Percentiles rank a stretch among this genome's conserved stretches.
Evolutionary conservation across 2,797 vertebrate species (phyloP).

Genomic region (Fundulus diaphanus): DNA sequence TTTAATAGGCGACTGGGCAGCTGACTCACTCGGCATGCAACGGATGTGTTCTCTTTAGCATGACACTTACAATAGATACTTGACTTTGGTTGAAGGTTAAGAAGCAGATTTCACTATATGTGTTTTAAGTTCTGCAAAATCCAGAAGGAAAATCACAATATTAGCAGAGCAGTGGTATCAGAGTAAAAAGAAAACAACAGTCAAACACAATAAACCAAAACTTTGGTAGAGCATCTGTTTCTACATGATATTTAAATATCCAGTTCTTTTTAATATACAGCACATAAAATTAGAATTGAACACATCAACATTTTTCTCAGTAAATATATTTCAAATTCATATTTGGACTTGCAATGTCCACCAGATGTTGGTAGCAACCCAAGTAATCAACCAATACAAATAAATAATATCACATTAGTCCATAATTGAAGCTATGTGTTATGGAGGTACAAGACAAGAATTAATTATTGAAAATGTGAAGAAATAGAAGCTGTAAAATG

Average conservation of each 20-base stretch:
- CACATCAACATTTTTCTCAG: too few relatives aligned
- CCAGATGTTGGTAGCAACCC: too few relatives aligned
- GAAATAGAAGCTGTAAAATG: neutral
- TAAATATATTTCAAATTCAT: too few relatives aligned
- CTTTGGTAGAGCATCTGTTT: neutral
- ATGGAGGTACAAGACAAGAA: neutral
- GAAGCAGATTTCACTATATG: slow-evolving; percentile 5
- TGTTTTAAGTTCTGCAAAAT: slow-evolving; percentile 1
- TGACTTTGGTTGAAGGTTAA: slow-evolving; percentile 49
- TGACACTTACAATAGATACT: slow-evolving; percentile 57
- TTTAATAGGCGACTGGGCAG: slow-evolving; percentile 53
- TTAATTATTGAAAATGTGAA: neutral
- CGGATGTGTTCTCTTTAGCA: slow-evolving; percentile 56
- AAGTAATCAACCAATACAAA: too few relatives aligned
- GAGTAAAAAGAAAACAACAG: neutral
- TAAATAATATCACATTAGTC: too few relatives aligned
- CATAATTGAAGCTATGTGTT: neutral
- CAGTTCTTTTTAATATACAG: too few relatives aligned
- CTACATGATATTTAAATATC: neutral
- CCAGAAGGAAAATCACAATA: neutral
- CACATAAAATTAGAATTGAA: too few relatives aligned
- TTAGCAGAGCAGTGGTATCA: neutral
- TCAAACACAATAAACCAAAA: neutral
- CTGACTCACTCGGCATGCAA: slow-evolving; percentile 62
- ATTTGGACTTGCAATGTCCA: too few relatives aligned